These are phyloP conservation scores for Hucho hucho DNA, from an alignment of 2,113 vertebrate genomes.

Conservation along the genomic window DNA sequence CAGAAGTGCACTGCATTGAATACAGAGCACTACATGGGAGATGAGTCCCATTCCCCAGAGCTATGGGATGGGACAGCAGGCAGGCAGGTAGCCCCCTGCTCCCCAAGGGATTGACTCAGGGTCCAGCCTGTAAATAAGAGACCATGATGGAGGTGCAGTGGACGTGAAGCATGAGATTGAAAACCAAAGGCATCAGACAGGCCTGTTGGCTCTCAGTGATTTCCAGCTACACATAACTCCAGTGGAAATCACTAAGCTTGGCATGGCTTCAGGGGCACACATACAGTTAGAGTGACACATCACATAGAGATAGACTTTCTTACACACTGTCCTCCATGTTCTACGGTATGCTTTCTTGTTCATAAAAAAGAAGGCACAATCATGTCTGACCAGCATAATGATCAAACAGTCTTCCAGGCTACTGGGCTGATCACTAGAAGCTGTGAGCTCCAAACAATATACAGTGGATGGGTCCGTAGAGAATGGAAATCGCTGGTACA, in stretches of 20 bases:
- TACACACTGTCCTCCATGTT: not conserved
- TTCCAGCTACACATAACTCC: constrained; percentile 74
- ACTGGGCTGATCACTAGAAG: constrained; percentile 10
- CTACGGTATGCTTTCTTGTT: too few relatives aligned
- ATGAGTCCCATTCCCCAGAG: not conserved
- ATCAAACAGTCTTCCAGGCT: constrained; percentile 33
- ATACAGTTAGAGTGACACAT: not conserved
- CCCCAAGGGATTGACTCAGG: constrained; percentile 57
- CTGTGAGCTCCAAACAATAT: constrained; percentile 8
- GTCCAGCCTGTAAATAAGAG: constrained; percentile 73
- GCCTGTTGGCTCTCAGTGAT: constrained; percentile 67
- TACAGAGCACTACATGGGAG: not conserved
- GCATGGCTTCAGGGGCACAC: constrained; percentile 50
- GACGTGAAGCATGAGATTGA: constrained; percentile 79
- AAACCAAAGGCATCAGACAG: constrained; percentile 75
- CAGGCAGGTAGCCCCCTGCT: not conserved
- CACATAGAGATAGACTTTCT: constrained; percentile 43
- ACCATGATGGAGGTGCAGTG: constrained; percentile 72
- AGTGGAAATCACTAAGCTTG: constrained; percentile 65
- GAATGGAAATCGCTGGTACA: constrained; percentile 40
- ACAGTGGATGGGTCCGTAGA: constrained; percentile 7
- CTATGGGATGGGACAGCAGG: not conserved
- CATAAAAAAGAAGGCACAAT: constrained; percentile 20
- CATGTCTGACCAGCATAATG: constrained; percentile 8
- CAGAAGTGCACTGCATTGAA: not conserved